Percentiles rank a stretch among this genome's conserved stretches.
Conservation (phyloP, 1,140 invertebrate species). For the Drosophila rufa region DNA sequence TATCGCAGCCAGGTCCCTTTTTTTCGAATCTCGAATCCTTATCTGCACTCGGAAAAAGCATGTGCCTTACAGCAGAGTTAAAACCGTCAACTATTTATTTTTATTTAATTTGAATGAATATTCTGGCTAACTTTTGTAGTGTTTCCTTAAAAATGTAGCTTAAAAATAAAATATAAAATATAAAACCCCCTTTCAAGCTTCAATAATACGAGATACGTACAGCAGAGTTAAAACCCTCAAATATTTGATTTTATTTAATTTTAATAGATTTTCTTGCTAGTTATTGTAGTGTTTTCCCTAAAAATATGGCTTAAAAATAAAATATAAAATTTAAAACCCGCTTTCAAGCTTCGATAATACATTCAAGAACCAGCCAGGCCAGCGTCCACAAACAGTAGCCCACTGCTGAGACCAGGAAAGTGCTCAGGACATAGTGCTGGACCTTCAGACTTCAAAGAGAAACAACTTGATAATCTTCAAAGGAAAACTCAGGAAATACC, state of each 20-base stretch:
- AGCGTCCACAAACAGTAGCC: background rate
- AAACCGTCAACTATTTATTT: background rate
- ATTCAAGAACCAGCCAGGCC: too few relatives aligned
- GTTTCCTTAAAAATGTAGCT: background rate
- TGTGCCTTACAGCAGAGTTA: background rate
- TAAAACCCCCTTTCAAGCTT: background rate
- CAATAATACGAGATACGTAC: background rate
- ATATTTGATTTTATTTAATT: too few relatives aligned
- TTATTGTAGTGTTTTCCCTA: too few relatives aligned
- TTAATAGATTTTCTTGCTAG: too few relatives aligned
- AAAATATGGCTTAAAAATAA: background rate
- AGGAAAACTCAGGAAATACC: background rate
- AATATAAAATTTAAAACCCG: background rate
- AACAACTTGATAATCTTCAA: too few relatives aligned
- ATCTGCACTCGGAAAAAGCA: conserved; percentile 27
- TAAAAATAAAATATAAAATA: background rate
- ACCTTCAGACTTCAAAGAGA: background rate
- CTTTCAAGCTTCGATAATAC: background rate
- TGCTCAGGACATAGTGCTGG: background rate
- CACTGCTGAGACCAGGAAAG: background rate
- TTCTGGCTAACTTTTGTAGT: too few relatives aligned
- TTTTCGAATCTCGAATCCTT: background rate
- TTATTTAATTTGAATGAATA: background rate
- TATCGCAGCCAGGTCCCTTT: conserved; percentile 12
- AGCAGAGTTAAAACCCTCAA: too few relatives aligned